phyloP scores from a whole-genome alignment of 2,888 invertebrate genomes.

The Embidobia sp. region DNA sequence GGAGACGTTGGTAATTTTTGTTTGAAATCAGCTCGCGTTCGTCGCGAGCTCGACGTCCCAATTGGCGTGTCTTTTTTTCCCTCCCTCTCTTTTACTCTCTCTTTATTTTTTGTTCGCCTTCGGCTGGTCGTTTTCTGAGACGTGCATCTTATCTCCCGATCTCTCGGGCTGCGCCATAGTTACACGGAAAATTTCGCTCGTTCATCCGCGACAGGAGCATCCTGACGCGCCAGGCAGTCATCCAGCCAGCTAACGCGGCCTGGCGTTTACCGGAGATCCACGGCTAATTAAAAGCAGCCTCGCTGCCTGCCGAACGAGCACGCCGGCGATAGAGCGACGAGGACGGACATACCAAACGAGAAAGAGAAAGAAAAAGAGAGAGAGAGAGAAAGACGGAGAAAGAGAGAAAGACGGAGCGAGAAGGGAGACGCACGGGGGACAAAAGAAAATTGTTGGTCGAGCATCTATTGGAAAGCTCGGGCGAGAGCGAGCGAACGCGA shows the following conservation, averaged over 20 bases:
- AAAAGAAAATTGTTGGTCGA: constrained; percentile 66
- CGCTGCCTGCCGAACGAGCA: constrained; percentile 72
- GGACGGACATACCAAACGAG: background rate
- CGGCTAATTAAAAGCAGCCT: constrained; percentile 77
- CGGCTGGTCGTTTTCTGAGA: constrained; percentile 40
- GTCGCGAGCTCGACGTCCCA: constrained; percentile 33
- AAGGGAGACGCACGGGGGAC: constrained; percentile 21
- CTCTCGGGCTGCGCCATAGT: constrained; percentile 48
- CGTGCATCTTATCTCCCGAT: constrained; percentile 56
- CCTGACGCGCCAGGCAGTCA: constrained; percentile 57
- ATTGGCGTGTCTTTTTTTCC: constrained; percentile 17
- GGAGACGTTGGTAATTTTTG: constrained; percentile 39
- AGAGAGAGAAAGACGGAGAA: background rate
- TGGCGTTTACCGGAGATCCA: constrained; percentile 74
- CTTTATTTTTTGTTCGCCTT: constrained; percentile 27
- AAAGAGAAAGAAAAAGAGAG: background rate
- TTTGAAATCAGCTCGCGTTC: constrained; percentile 43
- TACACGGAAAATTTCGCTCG: constrained; percentile 67
- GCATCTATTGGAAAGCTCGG: constrained; percentile 50
- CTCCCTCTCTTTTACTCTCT: background rate
- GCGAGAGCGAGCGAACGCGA: constrained; percentile 41
- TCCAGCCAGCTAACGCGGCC: constrained; percentile 56
- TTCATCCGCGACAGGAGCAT: constrained; percentile 62
- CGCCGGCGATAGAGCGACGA: constrained; percentile 38
- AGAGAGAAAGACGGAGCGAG: background rate